Conservation (phyloP, 2,797 vertebrate species). For the Melanotaenia pygmaea region DNA sequence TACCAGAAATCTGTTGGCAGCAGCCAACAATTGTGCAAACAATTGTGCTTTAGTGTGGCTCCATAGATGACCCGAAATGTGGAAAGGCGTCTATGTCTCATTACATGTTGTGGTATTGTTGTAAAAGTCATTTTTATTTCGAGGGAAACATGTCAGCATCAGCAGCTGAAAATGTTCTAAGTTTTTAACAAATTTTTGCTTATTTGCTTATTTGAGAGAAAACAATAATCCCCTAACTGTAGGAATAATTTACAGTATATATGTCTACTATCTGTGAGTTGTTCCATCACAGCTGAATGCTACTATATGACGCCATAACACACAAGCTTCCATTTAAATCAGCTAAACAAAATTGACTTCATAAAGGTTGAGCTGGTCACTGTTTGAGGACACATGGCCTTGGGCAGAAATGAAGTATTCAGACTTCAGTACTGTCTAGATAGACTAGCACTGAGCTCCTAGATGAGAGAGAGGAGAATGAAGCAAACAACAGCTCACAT, state of each 20-base stretch:
- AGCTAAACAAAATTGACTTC: constrained; percentile 31
- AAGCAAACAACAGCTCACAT: background rate
- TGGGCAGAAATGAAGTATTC: constrained; percentile 33
- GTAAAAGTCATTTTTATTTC: constrained; percentile 33
- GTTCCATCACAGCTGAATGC: background rate
- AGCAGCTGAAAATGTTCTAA: background rate
- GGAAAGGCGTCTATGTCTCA: constrained; percentile 37
- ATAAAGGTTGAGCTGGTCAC: constrained; percentile 31
- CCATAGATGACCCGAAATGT: background rate
- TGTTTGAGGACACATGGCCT: constrained; percentile 40
- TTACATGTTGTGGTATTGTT: constrained; percentile 25
- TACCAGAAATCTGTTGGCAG: constrained; percentile 4
- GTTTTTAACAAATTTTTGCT: background rate
- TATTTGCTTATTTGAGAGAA: background rate
- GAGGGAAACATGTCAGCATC: constrained; percentile 1
- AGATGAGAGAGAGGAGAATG: constrained; percentile 12
- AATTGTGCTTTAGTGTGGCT: background rate
- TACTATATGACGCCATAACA: constrained; percentile 4
- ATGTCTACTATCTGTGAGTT: background rate
- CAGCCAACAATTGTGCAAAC: background rate
- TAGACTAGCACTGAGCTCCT: constrained; percentile 22
- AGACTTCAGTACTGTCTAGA: constrained; percentile 21
- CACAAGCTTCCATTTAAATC: constrained; percentile 7
- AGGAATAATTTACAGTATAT: background rate
- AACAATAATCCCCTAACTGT: background rate